Percentiles rank a stretch among this genome's conserved stretches.
Evolutionary conservation across 2,797 vertebrate genomes (phyloP).

Genomic region (Carduelis carduelis): DNA sequence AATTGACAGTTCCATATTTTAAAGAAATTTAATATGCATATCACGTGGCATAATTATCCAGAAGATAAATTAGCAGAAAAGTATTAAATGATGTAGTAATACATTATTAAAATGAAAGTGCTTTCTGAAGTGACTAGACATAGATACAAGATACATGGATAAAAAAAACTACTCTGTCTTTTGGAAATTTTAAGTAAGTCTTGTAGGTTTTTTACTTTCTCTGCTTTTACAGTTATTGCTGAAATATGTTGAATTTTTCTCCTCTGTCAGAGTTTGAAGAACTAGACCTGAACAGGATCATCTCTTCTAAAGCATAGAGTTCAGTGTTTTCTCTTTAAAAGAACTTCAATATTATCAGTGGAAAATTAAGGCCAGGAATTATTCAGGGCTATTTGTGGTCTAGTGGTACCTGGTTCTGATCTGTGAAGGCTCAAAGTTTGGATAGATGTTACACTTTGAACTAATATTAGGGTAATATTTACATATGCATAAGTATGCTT

Average conservation of each 20-base stretch:
- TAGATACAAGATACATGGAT: not conserved
- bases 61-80: not conserved
- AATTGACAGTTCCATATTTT: not conserved
- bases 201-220: not conserved
- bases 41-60: not conserved
- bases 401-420: not conserved
- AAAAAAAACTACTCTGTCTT: not conserved
- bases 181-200: not conserved
- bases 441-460: not conserved
- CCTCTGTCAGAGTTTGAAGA: not conserved
- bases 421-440: not conserved
- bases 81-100: not conserved
- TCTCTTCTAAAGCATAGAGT: not conserved
- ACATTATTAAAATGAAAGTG: not conserved
- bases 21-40: not conserved
- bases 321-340: not conserved
- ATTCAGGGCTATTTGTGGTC: not conserved
- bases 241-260: not conserved
- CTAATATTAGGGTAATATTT: not conserved
- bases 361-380: not conserved
- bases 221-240: not conserved
- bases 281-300: not conserved
- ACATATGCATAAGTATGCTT: not conserved
- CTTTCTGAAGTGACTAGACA: not conserved
- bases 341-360: rapidly evolving